phyloP scores from a whole-genome alignment of 1,140 invertebrate genomes.

The Saccostrea glomerata region DNA sequence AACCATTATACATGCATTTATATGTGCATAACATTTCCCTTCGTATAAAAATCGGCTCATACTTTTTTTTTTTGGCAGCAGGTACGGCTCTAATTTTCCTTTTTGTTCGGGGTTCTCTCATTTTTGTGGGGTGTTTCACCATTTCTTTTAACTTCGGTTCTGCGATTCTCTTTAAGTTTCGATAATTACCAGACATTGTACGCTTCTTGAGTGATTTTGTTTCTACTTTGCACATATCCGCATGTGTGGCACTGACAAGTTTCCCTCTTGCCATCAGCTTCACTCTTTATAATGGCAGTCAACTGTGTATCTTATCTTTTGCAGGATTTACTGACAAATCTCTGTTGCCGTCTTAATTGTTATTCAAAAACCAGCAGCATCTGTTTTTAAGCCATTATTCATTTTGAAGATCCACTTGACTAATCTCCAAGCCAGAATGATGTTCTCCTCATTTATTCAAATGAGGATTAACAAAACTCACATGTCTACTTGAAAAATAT shows the following conservation, averaged over 20 bases:
- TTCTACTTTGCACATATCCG: not conserved
- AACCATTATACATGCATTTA: not conserved
- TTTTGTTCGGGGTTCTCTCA: not conserved
- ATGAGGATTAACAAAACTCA: no score
- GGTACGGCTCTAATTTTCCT: not conserved
- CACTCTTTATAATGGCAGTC: not conserved
- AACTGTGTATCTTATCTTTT: constrained; percentile 17
- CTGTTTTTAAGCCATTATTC: constrained; percentile 21
- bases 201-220: not conserved
- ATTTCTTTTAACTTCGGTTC: constrained; percentile 13
- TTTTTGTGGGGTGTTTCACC: constrained; percentile 4
- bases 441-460: not conserved
- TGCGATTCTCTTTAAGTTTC: constrained; percentile 1
- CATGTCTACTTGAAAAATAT: no score
- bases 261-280: not conserved
- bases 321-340: not conserved
- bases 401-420: not conserved
- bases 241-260: constrained; percentile 29
- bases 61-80: not conserved
- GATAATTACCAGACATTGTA: constrained; percentile 9
- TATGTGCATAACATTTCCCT: constrained; percentile 3
- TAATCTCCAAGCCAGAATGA: not conserved
- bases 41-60: not conserved
- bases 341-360: not conserved
- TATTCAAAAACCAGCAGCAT: constrained; percentile 5